phyloP scores from a whole-genome alignment of 2,888 invertebrate genomes.

The Cetonia aurata region DNA sequence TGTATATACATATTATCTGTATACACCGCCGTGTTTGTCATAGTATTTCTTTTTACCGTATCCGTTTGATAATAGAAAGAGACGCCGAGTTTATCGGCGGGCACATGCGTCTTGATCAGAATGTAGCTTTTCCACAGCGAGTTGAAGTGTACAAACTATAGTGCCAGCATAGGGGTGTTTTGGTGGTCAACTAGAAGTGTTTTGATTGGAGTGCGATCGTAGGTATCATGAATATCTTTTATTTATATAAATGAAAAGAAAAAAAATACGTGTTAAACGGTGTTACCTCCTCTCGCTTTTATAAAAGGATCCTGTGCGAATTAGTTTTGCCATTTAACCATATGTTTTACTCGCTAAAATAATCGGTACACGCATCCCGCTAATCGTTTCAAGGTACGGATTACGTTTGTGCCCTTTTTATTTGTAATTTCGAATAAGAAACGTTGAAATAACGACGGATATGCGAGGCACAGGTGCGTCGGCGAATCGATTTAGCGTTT shows the following conservation, averaged over 20 bases:
- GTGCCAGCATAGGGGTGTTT: slow-evolving; percentile 35
- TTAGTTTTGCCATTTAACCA: slow-evolving; percentile 5
- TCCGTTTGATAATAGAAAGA: slow-evolving; percentile 27
- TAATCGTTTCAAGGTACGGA: too few species aligned
- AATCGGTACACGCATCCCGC: not conserved
- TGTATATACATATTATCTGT: not conserved
- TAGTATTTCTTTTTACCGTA: slow-evolving; percentile 38
- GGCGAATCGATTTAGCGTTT: slow-evolving; percentile 29
- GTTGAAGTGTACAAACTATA: slow-evolving; percentile 25
- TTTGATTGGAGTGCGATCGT: slow-evolving; percentile 21
- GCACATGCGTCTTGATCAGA: slow-evolving; percentile 41
- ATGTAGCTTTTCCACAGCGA: slow-evolving; percentile 39
- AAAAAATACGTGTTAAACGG: too few species aligned
- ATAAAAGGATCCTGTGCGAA: too few species aligned
- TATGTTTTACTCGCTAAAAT: not conserved
- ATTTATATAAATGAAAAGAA: not conserved
- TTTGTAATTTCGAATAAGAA: too few species aligned
- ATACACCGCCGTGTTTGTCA: slow-evolving; percentile 27
- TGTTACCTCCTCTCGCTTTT: too few species aligned
- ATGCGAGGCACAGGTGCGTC: slow-evolving; percentile 14
- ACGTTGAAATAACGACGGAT: not conserved
- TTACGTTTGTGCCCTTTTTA: too few species aligned
- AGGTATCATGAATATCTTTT: slow-evolving; percentile 19
- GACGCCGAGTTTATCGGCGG: slow-evolving; percentile 21
- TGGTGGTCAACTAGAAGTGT: slow-evolving; percentile 29